A percentile compares a stretch with the other conserved stretches of the same genome.
phyloP scores from a whole-genome alignment of 2,888 invertebrate species.

The Dyspetes luteomarginatus region DNA sequence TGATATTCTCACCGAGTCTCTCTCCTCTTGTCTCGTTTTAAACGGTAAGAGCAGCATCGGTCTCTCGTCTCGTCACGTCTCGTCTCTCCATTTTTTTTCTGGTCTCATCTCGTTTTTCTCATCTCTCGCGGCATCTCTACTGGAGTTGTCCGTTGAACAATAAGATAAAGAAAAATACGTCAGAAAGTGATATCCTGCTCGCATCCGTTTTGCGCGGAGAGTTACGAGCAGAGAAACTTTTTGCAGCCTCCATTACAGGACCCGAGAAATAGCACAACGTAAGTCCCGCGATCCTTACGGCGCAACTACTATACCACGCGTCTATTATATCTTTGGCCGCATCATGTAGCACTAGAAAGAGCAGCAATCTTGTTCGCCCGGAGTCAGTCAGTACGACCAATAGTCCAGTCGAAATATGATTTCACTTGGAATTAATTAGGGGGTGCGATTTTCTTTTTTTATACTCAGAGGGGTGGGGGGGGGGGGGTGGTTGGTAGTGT shows the following conservation, averaged over 20 bases:
- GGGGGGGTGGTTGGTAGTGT: too few species aligned
- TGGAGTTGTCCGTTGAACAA: background rate
- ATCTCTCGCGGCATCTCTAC: background rate
- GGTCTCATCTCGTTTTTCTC: background rate
- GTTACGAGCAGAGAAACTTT: conserved; percentile 58
- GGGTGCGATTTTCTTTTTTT: too few species aligned
- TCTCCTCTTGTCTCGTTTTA: background rate
- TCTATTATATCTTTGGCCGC: conserved; percentile 49
- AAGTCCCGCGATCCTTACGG: conserved; percentile 47
- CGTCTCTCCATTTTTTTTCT: background rate
- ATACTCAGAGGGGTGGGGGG: too few species aligned
- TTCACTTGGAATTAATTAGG: too few species aligned
- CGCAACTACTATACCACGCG: conserved; percentile 56
- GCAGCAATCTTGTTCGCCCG: background rate
- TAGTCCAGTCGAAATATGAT: background rate
- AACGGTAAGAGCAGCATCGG: background rate
- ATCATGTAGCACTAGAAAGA: conserved; percentile 45
- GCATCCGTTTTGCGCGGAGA: conserved; percentile 46
- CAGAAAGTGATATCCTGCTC: conserved; percentile 29
- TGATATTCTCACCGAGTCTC: background rate
- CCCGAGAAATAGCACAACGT: conserved; percentile 43
- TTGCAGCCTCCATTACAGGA: conserved; percentile 63
- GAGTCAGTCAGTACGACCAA: background rate
- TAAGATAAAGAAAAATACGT: conserved; percentile 32
- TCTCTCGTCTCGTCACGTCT: background rate